phyloP scores from a whole-genome alignment of 2,113 vertebrate species.

The Chaenocephalus aceratus region DNA sequence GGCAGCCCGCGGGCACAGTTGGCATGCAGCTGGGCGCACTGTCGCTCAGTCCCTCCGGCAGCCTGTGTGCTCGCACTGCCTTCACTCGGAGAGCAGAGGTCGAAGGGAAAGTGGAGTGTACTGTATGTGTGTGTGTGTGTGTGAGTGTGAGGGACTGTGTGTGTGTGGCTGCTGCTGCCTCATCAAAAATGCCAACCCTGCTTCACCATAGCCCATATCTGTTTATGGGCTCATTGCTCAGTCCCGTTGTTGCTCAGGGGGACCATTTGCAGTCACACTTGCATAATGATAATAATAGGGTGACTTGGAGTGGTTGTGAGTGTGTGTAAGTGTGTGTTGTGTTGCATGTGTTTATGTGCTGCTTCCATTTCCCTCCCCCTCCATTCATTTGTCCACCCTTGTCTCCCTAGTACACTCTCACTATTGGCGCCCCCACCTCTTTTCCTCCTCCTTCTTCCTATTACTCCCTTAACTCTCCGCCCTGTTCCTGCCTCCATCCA shows the following conservation, averaged over 20 bases:
- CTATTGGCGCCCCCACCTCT: neutral
- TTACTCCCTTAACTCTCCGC: neutral
- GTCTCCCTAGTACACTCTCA: slow-evolving; percentile 20
- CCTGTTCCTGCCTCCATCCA: slow-evolving; percentile 24
- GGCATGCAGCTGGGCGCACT: slow-evolving; percentile 83
- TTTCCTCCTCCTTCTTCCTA: neutral
- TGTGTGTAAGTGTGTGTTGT: slow-evolving; percentile 15
- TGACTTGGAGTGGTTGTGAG: slow-evolving; percentile 67
- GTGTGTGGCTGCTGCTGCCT: slow-evolving; percentile 60
- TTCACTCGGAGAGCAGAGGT: slow-evolving; percentile 78
- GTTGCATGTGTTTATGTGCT: slow-evolving; percentile 31
- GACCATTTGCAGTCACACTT: slow-evolving; percentile 79
- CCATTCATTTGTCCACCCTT: slow-evolving; percentile 39
- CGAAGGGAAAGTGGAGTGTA: slow-evolving; percentile 67
- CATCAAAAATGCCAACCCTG: slow-evolving; percentile 75
- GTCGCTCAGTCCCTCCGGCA: slow-evolving; percentile 73
- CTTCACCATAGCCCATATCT: slow-evolving; percentile 64
- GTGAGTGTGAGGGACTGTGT: no score
- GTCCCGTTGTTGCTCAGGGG: slow-evolving; percentile 73
- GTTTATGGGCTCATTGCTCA: slow-evolving; percentile 75
- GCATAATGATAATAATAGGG: slow-evolving; percentile 81
- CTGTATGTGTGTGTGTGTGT: slow-evolving; percentile 8
- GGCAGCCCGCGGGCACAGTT: slow-evolving; percentile 80
- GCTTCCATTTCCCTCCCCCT: slow-evolving; percentile 26
- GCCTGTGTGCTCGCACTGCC: slow-evolving; percentile 70